Evolutionary conservation across 2,888 invertebrate genomes (phyloP).

Genomic region (Megamerina dolium): DNA sequence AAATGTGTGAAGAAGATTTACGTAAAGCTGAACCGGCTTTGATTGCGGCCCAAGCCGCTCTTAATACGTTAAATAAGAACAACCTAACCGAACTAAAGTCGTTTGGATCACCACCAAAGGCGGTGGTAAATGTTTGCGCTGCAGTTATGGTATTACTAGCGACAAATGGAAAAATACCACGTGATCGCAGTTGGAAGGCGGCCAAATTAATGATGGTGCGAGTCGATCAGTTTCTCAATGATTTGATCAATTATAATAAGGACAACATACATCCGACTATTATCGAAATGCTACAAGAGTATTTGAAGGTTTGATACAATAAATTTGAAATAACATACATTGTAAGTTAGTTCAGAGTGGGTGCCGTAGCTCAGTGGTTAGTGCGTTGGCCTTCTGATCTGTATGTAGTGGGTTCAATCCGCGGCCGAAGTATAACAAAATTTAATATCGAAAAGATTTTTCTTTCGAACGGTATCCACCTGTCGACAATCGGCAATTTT

Average conservation of each 20-base stretch:
- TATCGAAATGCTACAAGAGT: constrained; percentile 63
- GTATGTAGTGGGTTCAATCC: too few species aligned
- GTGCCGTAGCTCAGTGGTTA: too few species aligned
- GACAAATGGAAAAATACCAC: constrained; percentile 77
- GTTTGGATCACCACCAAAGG: constrained; percentile 88
- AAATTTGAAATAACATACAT: too few species aligned
- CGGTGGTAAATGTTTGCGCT: constrained; percentile 79
- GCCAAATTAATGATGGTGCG: constrained; percentile 86
- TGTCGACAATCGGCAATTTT: too few species aligned
- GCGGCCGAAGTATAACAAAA: too few species aligned
- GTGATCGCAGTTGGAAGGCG: constrained; percentile 91
- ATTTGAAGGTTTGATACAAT: constrained; percentile 33
- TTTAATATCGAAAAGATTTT: too few species aligned
- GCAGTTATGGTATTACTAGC: constrained; percentile 84
- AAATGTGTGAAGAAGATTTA: constrained; percentile 83
- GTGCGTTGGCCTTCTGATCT: too few species aligned
- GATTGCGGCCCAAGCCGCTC: constrained; percentile 67
- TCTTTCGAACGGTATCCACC: too few species aligned
- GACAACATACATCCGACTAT: constrained; percentile 87
- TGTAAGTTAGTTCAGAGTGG: too few species aligned
- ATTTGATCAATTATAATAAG: constrained; percentile 83
- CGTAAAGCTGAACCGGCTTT: constrained; percentile 90
- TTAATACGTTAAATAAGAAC: constrained; percentile 91
- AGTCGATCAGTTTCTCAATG: constrained; percentile 79
- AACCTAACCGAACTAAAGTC: constrained; percentile 93